Evolutionary conservation across 2,888 invertebrate genomes (phyloP).

Genomic region (Nematopogon swammerdamellus): DNA sequence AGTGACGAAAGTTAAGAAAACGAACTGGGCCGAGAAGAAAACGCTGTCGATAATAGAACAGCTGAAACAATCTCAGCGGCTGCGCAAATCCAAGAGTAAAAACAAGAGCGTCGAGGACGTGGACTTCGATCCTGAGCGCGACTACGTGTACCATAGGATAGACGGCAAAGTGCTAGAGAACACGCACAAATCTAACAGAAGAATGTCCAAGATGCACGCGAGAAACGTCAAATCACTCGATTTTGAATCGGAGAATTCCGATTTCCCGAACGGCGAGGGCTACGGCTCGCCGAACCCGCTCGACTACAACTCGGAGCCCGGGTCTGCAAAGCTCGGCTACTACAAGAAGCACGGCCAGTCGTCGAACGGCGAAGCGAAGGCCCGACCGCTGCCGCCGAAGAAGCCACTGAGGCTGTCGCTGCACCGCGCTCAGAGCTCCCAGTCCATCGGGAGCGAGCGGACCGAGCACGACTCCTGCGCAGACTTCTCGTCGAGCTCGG

Average conservation of each 20-base stretch:
- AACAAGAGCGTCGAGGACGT: conserved; percentile 45
- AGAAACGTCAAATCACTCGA: conserved; percentile 72
- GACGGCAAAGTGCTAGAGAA: conserved; percentile 53
- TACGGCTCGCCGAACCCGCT: conserved; percentile 39
- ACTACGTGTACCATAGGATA: conserved; percentile 41
- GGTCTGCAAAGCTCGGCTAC: conserved; percentile 35
- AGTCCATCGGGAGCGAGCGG: conserved; percentile 52
- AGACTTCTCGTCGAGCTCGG: neutral
- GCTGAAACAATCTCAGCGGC: conserved; percentile 40
- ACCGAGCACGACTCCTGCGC: too few species aligned
- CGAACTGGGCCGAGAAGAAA: conserved; percentile 48
- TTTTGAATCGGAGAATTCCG: conserved; percentile 71
- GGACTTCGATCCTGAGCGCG: conserved; percentile 44
- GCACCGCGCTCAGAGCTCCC: conserved; percentile 79
- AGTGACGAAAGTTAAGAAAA: conserved; percentile 49
- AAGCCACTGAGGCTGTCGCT: conserved; percentile 80
- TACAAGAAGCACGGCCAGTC: conserved; percentile 41
- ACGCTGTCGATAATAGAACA: conserved; percentile 47
- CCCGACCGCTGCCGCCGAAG: conserved; percentile 77
- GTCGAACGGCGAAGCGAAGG: conserved; percentile 35
- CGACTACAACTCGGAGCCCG: conserved; percentile 59
- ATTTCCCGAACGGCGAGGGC: conserved; percentile 41
- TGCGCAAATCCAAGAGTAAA: conserved; percentile 33
- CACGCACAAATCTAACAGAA: conserved; percentile 50
- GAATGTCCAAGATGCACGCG: conserved; percentile 44